A percentile compares a stretch with the other conserved stretches of the same genome.
Conservation (phyloP, 2,113 vertebrate species). For the Plestiodon gilberti region DNA sequence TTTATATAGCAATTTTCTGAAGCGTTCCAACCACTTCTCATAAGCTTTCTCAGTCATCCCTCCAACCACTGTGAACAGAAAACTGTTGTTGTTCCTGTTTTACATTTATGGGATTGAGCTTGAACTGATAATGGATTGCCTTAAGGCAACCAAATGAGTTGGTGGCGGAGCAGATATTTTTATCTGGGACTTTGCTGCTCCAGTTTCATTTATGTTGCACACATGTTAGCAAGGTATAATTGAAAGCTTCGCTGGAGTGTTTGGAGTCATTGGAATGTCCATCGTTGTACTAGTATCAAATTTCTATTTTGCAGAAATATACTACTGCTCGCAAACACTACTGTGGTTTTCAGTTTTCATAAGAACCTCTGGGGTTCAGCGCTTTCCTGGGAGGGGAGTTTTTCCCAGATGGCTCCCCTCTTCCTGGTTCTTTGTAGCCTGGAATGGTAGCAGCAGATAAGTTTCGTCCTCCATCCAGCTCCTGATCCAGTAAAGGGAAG, state of each 20-base stretch:
- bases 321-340: too few species aligned
- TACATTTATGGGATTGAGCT: too few species aligned
- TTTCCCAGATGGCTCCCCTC: too few species aligned
- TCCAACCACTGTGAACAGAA: background rate
- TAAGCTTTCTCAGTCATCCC: background rate
- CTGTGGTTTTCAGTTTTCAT: too few species aligned
- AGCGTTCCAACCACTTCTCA: background rate
- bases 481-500: too few species aligned
- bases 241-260: background rate
- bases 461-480: too few species aligned
- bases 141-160: background rate
- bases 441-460: too few species aligned
- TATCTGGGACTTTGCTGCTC: background rate
- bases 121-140: background rate
- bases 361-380: too few species aligned
- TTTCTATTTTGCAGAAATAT: background rate
- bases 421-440: too few species aligned
- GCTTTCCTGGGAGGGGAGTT: too few species aligned
- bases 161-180: background rate
- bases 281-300: background rate
- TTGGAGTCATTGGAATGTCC: background rate
- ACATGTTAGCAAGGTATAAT: background rate
- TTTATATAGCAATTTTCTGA: background rate
- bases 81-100: background rate
- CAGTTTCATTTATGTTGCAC: background rate